phyloP scores from a whole-genome alignment of 2,797 vertebrate genomes.

The Myotis vivesi region DNA sequence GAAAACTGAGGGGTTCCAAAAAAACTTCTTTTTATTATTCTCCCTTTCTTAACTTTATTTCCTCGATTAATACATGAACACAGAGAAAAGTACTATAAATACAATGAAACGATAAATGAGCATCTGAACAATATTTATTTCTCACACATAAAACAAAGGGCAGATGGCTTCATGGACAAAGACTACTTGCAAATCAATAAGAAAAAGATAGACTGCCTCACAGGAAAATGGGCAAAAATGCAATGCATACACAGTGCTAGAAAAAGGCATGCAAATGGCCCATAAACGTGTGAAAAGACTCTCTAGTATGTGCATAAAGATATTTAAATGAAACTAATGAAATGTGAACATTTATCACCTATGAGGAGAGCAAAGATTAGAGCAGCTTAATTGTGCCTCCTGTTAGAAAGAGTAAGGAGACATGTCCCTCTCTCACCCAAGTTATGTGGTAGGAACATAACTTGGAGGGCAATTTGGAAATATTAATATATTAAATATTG shows the following conservation, averaged over 20 bases:
- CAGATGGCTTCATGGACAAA: background rate
- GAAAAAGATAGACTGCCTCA: background rate
- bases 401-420: background rate
- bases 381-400: background rate
- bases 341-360: background rate
- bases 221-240: background rate
- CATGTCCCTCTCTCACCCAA: background rate
- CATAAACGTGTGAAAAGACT: background rate
- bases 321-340: constrained; percentile 12
- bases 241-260: background rate
- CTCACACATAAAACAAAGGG: background rate
- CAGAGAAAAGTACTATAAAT: background rate
- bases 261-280: background rate
- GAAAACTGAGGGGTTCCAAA: background rate
- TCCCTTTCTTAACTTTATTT: background rate
- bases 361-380: background rate
- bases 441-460: background rate
- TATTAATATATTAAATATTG: constrained; percentile 1
- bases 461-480: background rate
- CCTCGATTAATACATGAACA: background rate
- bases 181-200: background rate
- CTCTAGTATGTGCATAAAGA: background rate
- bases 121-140: background rate
- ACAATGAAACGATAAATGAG: background rate
- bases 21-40: background rate